A percentile compares a stretch with the other conserved stretches of the same genome.
Evolutionary conservation across 1,140 invertebrate genomes (phyloP).

Genomic region (Belonocnema kinseyi): DNA sequence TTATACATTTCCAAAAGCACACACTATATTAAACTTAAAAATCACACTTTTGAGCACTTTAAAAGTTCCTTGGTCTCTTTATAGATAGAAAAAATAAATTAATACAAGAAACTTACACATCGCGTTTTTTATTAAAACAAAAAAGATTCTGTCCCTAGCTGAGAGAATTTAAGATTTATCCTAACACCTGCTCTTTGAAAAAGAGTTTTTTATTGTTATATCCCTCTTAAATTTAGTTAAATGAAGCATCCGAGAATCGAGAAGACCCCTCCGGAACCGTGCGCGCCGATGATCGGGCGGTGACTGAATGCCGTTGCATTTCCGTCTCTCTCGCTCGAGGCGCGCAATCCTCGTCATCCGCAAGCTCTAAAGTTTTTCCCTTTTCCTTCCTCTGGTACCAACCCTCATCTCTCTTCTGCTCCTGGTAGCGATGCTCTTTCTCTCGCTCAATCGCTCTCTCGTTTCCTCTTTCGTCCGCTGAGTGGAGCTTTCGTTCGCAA

Average conservation of each 20-base stretch:
- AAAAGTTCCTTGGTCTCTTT: neutral
- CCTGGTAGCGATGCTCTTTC: constrained; percentile 37
- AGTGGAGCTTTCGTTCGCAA: constrained; percentile 24
- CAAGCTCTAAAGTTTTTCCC: constrained; percentile 43
- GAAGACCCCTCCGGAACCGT: constrained; percentile 59
- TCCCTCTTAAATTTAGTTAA: constrained; percentile 32
- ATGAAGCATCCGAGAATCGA: constrained; percentile 42
- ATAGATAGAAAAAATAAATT: neutral
- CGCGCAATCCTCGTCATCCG: constrained; percentile 40
- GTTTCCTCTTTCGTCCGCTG: constrained; percentile 35
- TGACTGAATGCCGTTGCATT: constrained; percentile 67
- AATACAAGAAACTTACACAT: neutral
- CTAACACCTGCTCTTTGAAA: neutral
- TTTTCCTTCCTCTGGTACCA: constrained; percentile 35
- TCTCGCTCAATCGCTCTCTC: constrained; percentile 37
- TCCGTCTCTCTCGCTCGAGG: constrained; percentile 50
- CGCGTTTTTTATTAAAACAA: neutral
- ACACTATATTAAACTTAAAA: neutral
- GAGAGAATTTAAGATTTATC: neutral
- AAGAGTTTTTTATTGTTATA: neutral
- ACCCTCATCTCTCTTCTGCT: constrained; percentile 20
- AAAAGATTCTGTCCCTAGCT: neutral
- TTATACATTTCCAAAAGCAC: neutral
- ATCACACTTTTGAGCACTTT: neutral
- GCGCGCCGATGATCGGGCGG: constrained; percentile 74